Base-by-base conservation (phyloP, 2,113 vertebrate genomes). In the Prinia subflava region DNA sequence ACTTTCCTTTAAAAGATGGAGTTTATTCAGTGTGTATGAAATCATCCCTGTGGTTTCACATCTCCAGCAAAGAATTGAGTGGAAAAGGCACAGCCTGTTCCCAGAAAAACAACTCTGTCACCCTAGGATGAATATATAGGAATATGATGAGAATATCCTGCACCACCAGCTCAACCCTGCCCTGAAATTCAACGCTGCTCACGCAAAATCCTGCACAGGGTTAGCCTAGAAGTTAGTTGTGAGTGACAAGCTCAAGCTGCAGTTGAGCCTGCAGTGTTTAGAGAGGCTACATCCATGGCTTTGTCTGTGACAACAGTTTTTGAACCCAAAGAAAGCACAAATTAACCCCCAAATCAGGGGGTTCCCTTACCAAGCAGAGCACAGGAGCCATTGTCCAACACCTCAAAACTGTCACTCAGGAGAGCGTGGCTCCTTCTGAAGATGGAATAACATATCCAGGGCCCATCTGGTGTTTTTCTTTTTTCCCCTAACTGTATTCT, bases 11-110 rank as follows among this genome's bases (percentile, higher is more conserved):
- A 69, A 69, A 90, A 75, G 52, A 65, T 22, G 5, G 73, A 33
- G 52, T 89, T 64, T 80, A 87, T 92, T 83, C 83, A 80, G 68
- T 10, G 76, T 31, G 47, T 67, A 15, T 68, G 90, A 95, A 93
- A 90, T 94, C 88, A 95, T 62, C 67, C 41, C 47, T 3, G 10
- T 74, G 85, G 41, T 93, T 95, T 90, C 1, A 0, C 68, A 69
- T 86, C 83, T 89, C 69, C 33, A 35, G 50, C 2, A 37, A 83
- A 95, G 39, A 70, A 90, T 44, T 77, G 90, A 94, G 92, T 84
- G 71, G 91, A 63, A 94, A 87, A 75, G 83, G 83, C 95, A 90
- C 85, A 95, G 88, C 31, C 68, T 44, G 71, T 81, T 91, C 92
- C 90, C 79, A 68, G 83, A 96, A 83, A 71, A 94, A 88, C 83